Percentiles rank a stretch among this genome's conserved stretches.
Conservation (phyloP, 2,888 invertebrate species). For the Nipponacmea schrenckii region DNA sequence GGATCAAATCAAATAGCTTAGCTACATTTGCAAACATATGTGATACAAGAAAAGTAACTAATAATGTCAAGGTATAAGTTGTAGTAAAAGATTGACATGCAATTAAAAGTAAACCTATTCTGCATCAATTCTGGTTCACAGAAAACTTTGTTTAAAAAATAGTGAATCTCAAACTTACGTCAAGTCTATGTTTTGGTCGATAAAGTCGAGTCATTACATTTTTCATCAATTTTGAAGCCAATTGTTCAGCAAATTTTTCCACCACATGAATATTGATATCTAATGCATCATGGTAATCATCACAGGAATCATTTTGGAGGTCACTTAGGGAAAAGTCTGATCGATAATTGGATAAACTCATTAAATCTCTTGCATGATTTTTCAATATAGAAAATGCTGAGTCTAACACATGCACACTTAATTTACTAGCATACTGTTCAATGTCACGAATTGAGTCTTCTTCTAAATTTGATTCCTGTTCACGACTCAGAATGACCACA, state of each 20-base stretch:
- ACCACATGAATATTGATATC: conserved; percentile 40
- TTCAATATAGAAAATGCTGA: conserved; percentile 10
- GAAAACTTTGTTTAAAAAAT: too few species aligned
- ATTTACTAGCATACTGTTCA: conserved; percentile 12
- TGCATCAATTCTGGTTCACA: too few species aligned
- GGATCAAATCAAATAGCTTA: too few species aligned
- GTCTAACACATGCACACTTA: conserved; percentile 8
- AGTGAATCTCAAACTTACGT: neutral
- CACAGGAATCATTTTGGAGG: conserved; percentile 8
- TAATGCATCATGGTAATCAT: conserved; percentile 45
- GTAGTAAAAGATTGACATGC: too few species aligned
- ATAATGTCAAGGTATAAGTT: too few species aligned
- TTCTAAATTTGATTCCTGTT: conserved; percentile 25
- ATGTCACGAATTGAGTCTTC: conserved; percentile 10
- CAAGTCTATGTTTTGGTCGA: neutral
- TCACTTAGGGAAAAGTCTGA: neutral
- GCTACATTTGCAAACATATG: too few species aligned
- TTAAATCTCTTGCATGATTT: neutral
- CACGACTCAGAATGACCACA: conserved; percentile 31
- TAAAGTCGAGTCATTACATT: conserved; percentile 15
- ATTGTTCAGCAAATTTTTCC: conserved; percentile 48
- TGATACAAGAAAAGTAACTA: too few species aligned
- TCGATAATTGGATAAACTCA: neutral
- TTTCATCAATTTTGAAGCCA: conserved; percentile 43
- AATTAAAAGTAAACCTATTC: too few species aligned